Base-by-base conservation (phyloP, 2,113 vertebrate species). In the Potamarius usumacintae region DNA sequence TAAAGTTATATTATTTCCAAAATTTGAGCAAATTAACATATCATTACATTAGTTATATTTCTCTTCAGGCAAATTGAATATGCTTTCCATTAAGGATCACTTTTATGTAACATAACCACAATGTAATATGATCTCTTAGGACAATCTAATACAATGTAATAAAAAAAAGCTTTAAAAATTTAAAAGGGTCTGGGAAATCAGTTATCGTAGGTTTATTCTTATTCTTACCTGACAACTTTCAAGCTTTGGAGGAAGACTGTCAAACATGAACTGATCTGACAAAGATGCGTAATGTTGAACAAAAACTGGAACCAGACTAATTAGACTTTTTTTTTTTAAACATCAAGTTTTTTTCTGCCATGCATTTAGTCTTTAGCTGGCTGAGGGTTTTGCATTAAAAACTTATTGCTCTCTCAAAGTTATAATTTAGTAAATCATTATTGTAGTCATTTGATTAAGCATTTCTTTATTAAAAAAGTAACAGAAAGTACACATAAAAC, bases 391-490 rank as follows among this genome's bases (percentile, higher is more conserved):
- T 77, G 74, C 22, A 76, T 52, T 77, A 52, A 52, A 78, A 78
- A 15, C 1, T 20, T 50, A 76, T 42, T 76, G 22, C 25, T 76
- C 50, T 57, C 78, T 77, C 65, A 1, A 20, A 69, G 6, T 82
- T 48, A 82, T 72, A 52, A 67, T 85, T 34, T 15, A 67, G 18
- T 63, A 25, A 83, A 4, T 55, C 10, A 62, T 60, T 53, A 69
- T 27, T 52, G 34, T 85, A 18, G 20, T 67, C 30, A 50, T 53
- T 55, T 55, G 25, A 82, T 69, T 69, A 55, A 60, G 76, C 62
- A 88, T 67, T 84, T 34, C 10, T 88, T 88, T 88, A 86, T 90
- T 30, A 58, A 85, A 79, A 85, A 85, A 69, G 25, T 58, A 79
- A 89, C 58, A 63, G 15, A 20, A 85, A 15, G 50, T 60, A 82